These are phyloP conservation scores for Tholera decimalis DNA, from an alignment of 2,888 invertebrate species.

Conservation along the genomic window DNA sequence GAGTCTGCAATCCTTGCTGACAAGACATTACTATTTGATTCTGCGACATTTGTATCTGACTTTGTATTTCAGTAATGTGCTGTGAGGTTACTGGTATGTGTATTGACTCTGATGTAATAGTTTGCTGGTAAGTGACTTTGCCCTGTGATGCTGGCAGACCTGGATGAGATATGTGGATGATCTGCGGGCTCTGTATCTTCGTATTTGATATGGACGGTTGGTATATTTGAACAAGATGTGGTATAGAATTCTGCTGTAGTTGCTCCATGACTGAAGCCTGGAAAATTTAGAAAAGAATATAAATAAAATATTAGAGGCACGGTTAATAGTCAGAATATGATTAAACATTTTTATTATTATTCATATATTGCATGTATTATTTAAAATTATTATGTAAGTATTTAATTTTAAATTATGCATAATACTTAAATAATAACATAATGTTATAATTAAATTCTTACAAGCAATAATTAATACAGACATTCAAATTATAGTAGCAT, in stretches of 20 bases:
- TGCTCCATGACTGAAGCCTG: constrained; percentile 79
- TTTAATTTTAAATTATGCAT: not conserved
- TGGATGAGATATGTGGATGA: constrained; percentile 81
- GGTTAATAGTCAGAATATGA: not conserved
- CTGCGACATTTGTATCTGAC: constrained; percentile 78
- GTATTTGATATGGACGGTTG: constrained; percentile 73
- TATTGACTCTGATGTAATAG: constrained; percentile 78
- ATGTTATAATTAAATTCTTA: not conserved
- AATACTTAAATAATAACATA: not conserved
- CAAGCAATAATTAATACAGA: too few relatives aligned
- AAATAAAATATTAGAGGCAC: not conserved
- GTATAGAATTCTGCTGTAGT: constrained; percentile 77
- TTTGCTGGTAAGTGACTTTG: constrained; percentile 82
- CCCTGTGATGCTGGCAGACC: constrained; percentile 77
- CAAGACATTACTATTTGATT: constrained; percentile 85
- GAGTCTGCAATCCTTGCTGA: constrained; percentile 80
- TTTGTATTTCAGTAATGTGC: constrained; percentile 70
- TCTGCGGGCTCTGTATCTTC: constrained; percentile 76
- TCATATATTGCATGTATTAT: too few relatives aligned
- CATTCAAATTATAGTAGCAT: not conserved
- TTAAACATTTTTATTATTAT: too few relatives aligned
- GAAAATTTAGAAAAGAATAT: constrained; percentile 20
- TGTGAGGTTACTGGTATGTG: constrained; percentile 79
- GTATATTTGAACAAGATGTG: constrained; percentile 84
- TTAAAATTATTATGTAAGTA: too few relatives aligned